phyloP scores from a whole-genome alignment of 2,113 vertebrate species.

The Pituophis catenifer region DNA sequence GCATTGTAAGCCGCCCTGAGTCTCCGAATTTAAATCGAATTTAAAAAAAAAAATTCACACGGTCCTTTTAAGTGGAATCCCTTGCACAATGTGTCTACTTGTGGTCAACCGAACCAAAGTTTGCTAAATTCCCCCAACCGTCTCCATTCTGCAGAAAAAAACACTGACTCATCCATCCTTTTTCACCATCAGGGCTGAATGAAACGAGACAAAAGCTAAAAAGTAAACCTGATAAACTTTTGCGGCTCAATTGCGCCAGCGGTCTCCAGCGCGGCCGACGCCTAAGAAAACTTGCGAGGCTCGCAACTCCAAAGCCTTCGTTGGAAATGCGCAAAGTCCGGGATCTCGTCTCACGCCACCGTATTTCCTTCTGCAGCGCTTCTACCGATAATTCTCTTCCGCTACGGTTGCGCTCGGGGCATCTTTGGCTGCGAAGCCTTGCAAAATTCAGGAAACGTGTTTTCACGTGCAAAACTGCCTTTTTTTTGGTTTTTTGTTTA shows the following conservation, averaged over 20 bases:
- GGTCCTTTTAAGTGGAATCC: background rate
- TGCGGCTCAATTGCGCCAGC: background rate
- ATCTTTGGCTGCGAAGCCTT: background rate
- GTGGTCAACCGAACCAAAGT: background rate
- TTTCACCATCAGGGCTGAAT: background rate
- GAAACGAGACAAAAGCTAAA: background rate
- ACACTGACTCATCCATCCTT: background rate
- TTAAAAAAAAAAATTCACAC: too few relatives aligned
- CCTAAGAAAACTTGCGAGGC: background rate
- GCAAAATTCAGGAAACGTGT: background rate
- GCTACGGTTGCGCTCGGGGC: background rate
- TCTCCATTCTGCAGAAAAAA: background rate
- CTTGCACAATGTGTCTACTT: background rate
- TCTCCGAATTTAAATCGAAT: too few relatives aligned
- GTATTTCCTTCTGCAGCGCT: background rate
- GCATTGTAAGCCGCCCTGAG: too few relatives aligned
- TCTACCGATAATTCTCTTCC: background rate
- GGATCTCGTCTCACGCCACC: background rate
- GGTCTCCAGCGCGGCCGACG: background rate
- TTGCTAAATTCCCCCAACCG: background rate
- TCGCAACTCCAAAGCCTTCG: background rate
- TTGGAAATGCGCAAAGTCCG: background rate
- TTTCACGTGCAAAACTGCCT: background rate
- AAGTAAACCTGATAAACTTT: background rate
- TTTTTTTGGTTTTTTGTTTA: background rate